A percentile compares a stretch with the other conserved stretches of the same genome.
These are phyloP conservation scores for Aphidius colemani DNA, from an alignment of 2,888 invertebrate genomes.

Conservation along the genomic window DNA sequence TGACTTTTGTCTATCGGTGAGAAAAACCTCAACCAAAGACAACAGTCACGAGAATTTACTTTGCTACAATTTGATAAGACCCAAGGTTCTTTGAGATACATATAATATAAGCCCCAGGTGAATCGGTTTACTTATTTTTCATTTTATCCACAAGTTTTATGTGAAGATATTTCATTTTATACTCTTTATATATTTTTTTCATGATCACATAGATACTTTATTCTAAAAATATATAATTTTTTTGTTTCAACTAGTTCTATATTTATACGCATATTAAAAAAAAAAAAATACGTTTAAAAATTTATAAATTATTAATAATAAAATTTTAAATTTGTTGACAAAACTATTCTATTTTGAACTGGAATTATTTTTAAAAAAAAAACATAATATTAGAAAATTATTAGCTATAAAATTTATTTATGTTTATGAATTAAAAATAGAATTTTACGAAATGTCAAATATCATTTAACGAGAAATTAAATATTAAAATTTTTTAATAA, in stretches of 20 bases:
- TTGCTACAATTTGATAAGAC: conserved; percentile 11
- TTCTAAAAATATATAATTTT: background rate
- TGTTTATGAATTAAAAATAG: no score
- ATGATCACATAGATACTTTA: no score
- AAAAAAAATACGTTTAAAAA: background rate
- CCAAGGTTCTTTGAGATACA: background rate
- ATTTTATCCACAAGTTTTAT: background rate
- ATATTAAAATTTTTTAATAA: no score
- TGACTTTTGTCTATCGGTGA: conserved; percentile 13
- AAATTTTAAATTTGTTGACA: no score
- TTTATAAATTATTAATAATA: no score
- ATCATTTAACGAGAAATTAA: no score
- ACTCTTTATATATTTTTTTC: no score
- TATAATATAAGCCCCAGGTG: background rate
- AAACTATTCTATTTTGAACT: no score
- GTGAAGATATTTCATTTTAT: no score
- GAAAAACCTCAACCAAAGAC: background rate
- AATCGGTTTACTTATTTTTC: conserved; percentile 9
- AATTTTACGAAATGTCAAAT: no score
- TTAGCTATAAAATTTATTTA: no score
- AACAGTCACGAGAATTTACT: conserved; percentile 2
- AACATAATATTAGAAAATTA: background rate
- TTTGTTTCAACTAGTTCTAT: background rate
- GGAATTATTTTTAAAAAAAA: background rate
- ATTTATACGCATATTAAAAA: background rate